Conservation (phyloP, 2,797 vertebrate species). For the Sparus aurata region DNA sequence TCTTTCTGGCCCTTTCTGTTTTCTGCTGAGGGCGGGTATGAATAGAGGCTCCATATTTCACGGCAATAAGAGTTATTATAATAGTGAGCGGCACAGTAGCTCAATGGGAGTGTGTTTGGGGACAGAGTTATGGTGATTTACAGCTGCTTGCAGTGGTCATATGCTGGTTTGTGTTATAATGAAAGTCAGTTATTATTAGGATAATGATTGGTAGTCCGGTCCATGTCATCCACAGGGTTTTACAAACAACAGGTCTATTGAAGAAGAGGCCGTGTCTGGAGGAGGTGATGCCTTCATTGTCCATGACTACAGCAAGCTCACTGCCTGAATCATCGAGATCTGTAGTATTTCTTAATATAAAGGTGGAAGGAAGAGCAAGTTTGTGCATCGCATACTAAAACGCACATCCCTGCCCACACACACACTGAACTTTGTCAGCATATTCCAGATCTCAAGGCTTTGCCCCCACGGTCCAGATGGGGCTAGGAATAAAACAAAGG, state of each 20-base stretch:
- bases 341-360: constrained; percentile 8
- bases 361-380: constrained; percentile 4
- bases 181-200: constrained; percentile 30
- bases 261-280: constrained; percentile 15
- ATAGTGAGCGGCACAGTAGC: constrained; percentile 51
- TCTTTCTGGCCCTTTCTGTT: constrained; percentile 71
- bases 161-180: constrained; percentile 6
- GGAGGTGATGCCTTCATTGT: neutral
- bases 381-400: constrained; percentile 9
- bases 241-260: constrained; percentile 10
- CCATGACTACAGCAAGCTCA: neutral
- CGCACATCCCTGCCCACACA: constrained; percentile 6
- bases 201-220: constrained; percentile 36
- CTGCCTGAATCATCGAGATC: neutral
- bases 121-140: constrained; percentile 49
- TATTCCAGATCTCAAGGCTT: constrained; percentile 36
- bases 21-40: constrained; percentile 68
- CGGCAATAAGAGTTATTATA: constrained; percentile 65
- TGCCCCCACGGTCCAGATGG: constrained; percentile 14
- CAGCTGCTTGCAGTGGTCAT: constrained; percentile 22
- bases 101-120: constrained; percentile 50
- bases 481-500: constrained; percentile 31
- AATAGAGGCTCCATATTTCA: constrained; percentile 70
- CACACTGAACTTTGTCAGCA: constrained; percentile 48
- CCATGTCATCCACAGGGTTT: constrained; percentile 2